Percentiles rank a stretch among this genome's conserved stretches.
Conservation (phyloP, 2,113 vertebrate genomes). For the Corythoichthys intestinalis region DNA sequence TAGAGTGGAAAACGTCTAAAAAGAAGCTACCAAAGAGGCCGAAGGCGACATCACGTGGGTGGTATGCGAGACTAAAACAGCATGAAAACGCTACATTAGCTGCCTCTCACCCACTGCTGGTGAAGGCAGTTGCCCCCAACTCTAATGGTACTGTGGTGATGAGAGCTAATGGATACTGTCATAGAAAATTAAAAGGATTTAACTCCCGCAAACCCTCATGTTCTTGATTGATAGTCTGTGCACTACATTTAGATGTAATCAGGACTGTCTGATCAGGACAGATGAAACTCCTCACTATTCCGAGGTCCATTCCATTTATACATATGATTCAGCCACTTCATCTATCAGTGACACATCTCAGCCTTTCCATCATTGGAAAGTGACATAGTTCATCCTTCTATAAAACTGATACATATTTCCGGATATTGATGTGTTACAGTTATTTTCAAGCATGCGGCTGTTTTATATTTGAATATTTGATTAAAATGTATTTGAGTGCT, state of each 20-base stretch:
- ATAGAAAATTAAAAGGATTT: slow-evolving; percentile 65
- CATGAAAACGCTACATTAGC: slow-evolving; percentile 60
- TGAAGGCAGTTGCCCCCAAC: slow-evolving; percentile 46
- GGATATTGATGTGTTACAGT: slow-evolving; percentile 29
- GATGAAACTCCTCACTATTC: slow-evolving; percentile 78
- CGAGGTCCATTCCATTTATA: slow-evolving; percentile 72
- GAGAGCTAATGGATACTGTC: slow-evolving; percentile 64
- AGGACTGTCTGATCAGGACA: slow-evolving; percentile 73
- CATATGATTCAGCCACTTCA: slow-evolving; percentile 69
- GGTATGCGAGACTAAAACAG: slow-evolving; percentile 45
- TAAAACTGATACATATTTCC: slow-evolving; percentile 39
- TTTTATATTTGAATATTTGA: background rate
- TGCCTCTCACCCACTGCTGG: slow-evolving; percentile 35
- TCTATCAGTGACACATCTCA: slow-evolving; percentile 64
- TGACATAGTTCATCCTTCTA: slow-evolving; percentile 36
- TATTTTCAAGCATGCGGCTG: background rate
- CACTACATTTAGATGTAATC: slow-evolving; percentile 79
- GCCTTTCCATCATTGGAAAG: slow-evolving; percentile 37
- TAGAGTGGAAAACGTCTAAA: slow-evolving; percentile 68
- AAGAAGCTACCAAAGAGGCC: slow-evolving; percentile 57
- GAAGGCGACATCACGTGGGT: slow-evolving; percentile 36
- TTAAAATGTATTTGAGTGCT: no score
- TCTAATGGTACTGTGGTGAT: slow-evolving; percentile 60
- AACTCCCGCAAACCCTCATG: slow-evolving; percentile 54
- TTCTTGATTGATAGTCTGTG: slow-evolving; percentile 75